phyloP scores from a whole-genome alignment of 2,797 vertebrate species.

The Coranthus polyacanthus region DNA sequence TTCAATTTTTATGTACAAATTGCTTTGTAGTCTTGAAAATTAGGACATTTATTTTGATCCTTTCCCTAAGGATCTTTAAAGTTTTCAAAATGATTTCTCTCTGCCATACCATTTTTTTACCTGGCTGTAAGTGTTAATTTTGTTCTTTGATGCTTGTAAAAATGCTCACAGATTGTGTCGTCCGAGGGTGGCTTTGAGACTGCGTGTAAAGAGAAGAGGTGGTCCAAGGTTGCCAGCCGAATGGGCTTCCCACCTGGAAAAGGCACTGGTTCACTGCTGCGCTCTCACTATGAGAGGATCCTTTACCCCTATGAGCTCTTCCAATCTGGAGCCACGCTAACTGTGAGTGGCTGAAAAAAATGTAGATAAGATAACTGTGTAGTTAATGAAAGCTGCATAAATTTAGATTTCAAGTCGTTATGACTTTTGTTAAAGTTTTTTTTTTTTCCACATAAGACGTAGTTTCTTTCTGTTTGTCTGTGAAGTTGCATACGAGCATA shows the following conservation, averaged over 20 bases:
- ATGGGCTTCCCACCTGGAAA: slow-evolving; percentile 96
- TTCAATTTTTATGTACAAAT: background rate
- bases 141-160: background rate
- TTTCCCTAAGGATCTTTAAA: too few relatives aligned
- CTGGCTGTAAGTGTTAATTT: too few relatives aligned
- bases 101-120: too few relatives aligned
- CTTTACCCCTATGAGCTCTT: slow-evolving; percentile 98
- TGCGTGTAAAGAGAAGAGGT: slow-evolving; percentile 95
- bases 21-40: background rate
- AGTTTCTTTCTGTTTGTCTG: background rate
- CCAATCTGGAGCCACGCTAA: slow-evolving; percentile 95
- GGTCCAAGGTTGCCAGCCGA: slow-evolving; percentile 94
- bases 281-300: slow-evolving; percentile 95
- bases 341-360: slow-evolving; percentile 78
- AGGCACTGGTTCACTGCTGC: slow-evolving; percentile 91
- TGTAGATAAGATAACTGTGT: background rate
- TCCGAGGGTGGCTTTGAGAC: slow-evolving; percentile 96
- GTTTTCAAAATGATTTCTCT: too few relatives aligned
- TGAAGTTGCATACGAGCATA: background rate
- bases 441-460: too few relatives aligned
- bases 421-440: too few relatives aligned
- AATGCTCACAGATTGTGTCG: slow-evolving; percentile 89
- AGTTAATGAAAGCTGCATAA: background rate
- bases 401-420: too few relatives aligned
- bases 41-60: too few relatives aligned